Evolutionary conservation across 2,797 vertebrate genomes (phyloP), one percentile per base, ranked within the genome.

Genomic region (Hippoglossus hippoglossus): DNA sequence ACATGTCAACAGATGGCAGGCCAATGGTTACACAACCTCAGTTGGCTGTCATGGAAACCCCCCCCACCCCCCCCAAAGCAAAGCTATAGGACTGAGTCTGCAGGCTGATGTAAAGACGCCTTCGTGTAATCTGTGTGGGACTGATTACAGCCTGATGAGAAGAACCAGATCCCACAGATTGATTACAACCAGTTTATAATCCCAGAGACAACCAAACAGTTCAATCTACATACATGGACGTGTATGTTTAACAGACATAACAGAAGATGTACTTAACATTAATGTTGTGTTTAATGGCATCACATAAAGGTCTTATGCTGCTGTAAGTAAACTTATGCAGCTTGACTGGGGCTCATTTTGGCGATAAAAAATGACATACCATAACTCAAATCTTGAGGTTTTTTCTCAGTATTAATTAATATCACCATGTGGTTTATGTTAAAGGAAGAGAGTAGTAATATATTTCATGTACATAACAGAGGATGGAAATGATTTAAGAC

Each of bases 1-100:
- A 63, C 74, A 13, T 24, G 60, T 21, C 25, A 59, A 63, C 72
- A 83, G 81, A 79, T 81, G 75, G 79, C 31, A 10, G 39, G 12
- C 16, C 46, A 2, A 58, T 24, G 63, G 64, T 71, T 80, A 80
- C 54, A 68, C 55, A 78, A 73, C 26, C 19, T 68, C 44, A 24
- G 39, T 11, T 46, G 54, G 28, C 62, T 59, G 63, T 55, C 3
- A 19, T 11, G 11, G 24, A 67, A 67, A 2, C 22, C 22, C 22
- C 22, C 22, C 22, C 52, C 15, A 63, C 47, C 10, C 31, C 34
- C 34, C 31, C 31, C 9, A 31, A 12, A 36, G 34, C 10, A 15
- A 6, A 76, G 22, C 51, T 65, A 69, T 41, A 55, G 0, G 19
- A 16, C 31, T 6, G 22, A 64, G 31, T 46, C 31, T 52, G 34